Evolutionary conservation across 1,140 invertebrate genomes (phyloP).

Genomic region (Marisa cornuarietis): DNA sequence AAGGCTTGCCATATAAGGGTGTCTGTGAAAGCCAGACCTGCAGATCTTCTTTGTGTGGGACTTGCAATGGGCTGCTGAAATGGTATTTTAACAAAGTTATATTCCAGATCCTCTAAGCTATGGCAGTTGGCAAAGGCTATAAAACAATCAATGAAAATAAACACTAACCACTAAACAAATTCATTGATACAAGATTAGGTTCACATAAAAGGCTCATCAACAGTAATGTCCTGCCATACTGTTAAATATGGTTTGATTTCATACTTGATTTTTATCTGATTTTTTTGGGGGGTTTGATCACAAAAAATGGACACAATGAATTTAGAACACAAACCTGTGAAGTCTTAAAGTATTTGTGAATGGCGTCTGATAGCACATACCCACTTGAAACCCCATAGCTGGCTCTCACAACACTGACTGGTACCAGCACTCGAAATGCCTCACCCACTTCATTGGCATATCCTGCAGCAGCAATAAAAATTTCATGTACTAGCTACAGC

Average conservation of each 20-base stretch:
- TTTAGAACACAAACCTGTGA: constrained; percentile 70
- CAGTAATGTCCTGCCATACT: too few relatives aligned
- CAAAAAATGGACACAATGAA: not conserved
- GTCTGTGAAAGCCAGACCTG: constrained; percentile 75
- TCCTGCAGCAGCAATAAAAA: constrained; percentile 71
- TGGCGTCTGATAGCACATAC: constrained; percentile 89
- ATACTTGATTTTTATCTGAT: not conserved
- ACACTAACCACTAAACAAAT: not conserved
- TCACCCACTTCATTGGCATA: constrained; percentile 97
- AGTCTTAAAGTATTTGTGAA: constrained; percentile 79
- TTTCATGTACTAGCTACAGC: too few relatives aligned
- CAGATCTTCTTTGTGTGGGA: not conserved
- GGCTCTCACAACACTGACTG: constrained; percentile 76
- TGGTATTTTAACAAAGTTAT: not conserved
- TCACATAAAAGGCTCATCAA: not conserved
- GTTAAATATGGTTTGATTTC: not conserved
- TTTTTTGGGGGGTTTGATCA: not conserved
- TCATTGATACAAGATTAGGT: not conserved
- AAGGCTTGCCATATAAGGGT: constrained; percentile 92
- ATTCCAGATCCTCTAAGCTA: not conserved
- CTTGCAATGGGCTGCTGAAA: not conserved
- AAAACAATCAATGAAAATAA: not conserved
- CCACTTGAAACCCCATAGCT: constrained; percentile 84
- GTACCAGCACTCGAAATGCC: constrained; percentile 84
- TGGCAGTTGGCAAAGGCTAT: not conserved